These are phyloP conservation scores for Petrocephalus microphthalmus DNA, from an alignment of 2,113 vertebrate species.

Conservation along the genomic window DNA sequence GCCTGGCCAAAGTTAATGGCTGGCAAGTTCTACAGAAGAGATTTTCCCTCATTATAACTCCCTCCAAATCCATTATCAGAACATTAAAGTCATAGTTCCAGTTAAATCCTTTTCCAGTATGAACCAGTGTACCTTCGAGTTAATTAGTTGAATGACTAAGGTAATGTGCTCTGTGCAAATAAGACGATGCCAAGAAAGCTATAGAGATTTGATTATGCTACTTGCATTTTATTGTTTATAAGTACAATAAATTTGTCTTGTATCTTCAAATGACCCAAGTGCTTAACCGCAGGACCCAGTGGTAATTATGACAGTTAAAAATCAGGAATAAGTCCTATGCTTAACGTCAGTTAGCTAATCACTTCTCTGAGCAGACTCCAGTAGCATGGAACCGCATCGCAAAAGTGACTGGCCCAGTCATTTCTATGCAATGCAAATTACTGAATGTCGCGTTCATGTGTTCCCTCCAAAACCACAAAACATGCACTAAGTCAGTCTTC, in stretches of 20 bases:
- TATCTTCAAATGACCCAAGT: neutral
- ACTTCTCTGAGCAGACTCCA: neutral
- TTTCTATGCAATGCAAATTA: neutral
- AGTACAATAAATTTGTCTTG: neutral
- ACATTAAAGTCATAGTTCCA: neutral
- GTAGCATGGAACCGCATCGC: neutral
- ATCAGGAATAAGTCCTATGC: neutral
- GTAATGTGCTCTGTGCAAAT: neutral
- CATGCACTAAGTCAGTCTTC: neutral
- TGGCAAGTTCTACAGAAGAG: neutral
- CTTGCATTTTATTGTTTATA: neutral
- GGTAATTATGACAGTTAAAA: neutral
- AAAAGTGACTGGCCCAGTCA: neutral
- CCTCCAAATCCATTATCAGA: neutral
- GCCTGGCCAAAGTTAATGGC: neutral
- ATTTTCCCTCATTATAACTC: neutral
- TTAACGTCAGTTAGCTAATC: neutral
- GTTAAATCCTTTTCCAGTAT: neutral
- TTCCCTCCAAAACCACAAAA: neutral
- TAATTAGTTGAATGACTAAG: neutral
- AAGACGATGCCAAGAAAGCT: neutral
- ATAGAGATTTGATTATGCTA: neutral
- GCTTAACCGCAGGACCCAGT: neutral
- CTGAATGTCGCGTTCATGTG: neutral
- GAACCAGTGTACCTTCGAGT: neutral